Conservation (phyloP, 1,140 invertebrate genomes). For the Drosophila bocqueti region DNA sequence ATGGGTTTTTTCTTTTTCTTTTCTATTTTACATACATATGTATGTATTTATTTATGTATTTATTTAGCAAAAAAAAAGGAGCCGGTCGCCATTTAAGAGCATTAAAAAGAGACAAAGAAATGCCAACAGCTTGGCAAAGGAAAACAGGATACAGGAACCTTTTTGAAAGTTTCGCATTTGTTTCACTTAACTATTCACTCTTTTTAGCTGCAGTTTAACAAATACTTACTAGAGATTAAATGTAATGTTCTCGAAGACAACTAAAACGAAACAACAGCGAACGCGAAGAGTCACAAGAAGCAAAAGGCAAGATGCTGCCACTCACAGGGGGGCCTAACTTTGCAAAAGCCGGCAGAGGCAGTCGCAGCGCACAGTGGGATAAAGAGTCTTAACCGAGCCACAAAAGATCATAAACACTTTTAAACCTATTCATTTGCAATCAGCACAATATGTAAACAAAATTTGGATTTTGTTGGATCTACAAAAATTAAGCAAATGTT, state of each 20-base stretch:
- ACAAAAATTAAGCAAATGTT: no score
- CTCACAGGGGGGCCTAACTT: slow-evolving; percentile 14
- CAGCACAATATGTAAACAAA: no score
- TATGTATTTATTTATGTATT: background rate
- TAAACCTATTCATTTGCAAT: background rate
- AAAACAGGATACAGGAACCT: background rate
- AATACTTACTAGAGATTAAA: slow-evolving; percentile 26
- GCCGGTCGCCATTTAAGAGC: slow-evolving; percentile 9
- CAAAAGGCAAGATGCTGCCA: slow-evolving; percentile 47
- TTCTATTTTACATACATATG: background rate
- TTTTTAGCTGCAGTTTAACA: background rate
- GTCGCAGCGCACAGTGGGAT: slow-evolving; percentile 23
- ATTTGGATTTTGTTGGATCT: background rate
- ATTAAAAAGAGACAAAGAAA: background rate
- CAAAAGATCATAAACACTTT: background rate
- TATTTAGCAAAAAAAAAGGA: slow-evolving; percentile 10
- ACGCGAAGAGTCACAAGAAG: slow-evolving; percentile 2
- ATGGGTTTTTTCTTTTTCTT: background rate
- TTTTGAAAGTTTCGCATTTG: background rate
- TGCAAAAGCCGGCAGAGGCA: slow-evolving; percentile 1
- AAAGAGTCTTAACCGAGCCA: background rate
- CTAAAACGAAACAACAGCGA: slow-evolving; percentile 3
- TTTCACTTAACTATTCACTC: background rate
- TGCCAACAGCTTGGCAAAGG: background rate
- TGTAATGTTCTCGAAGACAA: background rate